These are phyloP conservation scores for Diadromus collaris DNA, from an alignment of 2,888 invertebrate species.

Conservation along the genomic window DNA sequence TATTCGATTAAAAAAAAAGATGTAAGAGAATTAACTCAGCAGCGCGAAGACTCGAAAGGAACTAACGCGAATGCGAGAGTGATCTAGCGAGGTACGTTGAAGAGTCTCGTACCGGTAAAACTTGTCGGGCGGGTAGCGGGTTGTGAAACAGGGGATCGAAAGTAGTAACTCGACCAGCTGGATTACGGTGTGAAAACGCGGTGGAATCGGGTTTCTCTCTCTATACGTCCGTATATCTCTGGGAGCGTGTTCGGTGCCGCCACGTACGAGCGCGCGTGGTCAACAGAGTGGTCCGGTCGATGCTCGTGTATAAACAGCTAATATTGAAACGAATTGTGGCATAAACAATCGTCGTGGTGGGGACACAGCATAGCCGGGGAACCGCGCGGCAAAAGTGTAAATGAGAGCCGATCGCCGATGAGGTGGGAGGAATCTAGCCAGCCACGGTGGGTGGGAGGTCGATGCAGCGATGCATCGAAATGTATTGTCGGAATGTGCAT, in stretches of 20 bases:
- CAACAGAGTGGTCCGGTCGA: slow-evolving; percentile 72
- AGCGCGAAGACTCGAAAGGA: slow-evolving; percentile 9
- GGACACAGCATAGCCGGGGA: slow-evolving; percentile 19
- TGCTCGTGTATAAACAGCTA: slow-evolving; percentile 77
- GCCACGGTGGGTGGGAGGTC: slow-evolving; percentile 61
- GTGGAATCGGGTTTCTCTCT: slow-evolving; percentile 33
- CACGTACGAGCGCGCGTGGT: slow-evolving; percentile 69
- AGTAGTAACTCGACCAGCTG: slow-evolving; percentile 52
- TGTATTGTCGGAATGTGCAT: slow-evolving; percentile 57
- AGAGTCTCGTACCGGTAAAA: slow-evolving; percentile 51
- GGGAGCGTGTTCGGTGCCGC: slow-evolving; percentile 56
- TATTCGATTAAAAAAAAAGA: slow-evolving; percentile 2
- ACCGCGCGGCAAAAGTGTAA: slow-evolving; percentile 76
- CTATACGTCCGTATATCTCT: slow-evolving; percentile 7
- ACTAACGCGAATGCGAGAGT: slow-evolving; percentile 32
- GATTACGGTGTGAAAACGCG: slow-evolving; percentile 56
- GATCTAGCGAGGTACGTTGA: neutral
- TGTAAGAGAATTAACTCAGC: slow-evolving; percentile 14
- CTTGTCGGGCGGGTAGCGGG: slow-evolving; percentile 44
- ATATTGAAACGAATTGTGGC: slow-evolving; percentile 79
- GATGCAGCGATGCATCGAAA: slow-evolving; percentile 66
- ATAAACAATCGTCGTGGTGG: slow-evolving; percentile 74
- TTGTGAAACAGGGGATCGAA: slow-evolving; percentile 46
- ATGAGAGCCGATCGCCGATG: slow-evolving; percentile 75
- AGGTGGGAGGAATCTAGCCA: slow-evolving; percentile 58